Evolutionary conservation across 2,113 vertebrate species (phyloP), one percentile per base, ranked within the genome.

Genomic region (Actenoides lindsayi): DNA sequence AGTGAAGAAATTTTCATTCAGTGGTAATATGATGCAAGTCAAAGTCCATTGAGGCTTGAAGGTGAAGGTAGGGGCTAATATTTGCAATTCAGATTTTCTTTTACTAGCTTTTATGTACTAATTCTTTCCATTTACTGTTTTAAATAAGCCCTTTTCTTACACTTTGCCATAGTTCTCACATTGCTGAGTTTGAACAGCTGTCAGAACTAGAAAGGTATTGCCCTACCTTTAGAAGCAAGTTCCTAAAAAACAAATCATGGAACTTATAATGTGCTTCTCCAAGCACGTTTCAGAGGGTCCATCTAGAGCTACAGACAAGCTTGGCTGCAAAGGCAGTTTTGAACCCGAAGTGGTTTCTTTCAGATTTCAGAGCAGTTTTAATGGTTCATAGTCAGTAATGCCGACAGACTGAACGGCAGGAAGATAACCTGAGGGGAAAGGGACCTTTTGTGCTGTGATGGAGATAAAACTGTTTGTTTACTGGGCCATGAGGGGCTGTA

Each of bases 1-100:
- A 80, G 42, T 65, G 78, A 78, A 96, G 85, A 83, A 57, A 95
- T 74, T 96, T 95, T 87, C 37, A 46, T 85, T 96, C 88, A 77
- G 53, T 44, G 81, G 41, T 77, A 86, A 70, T 79, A 48, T 35
- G 81, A 78, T 75, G 59, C 35, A 94, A 94, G 35, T 83, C 13
- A 2, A 92, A 93, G 54, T 41, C 85, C 74, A 65, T 5, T 86
- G 37, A 69, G 82, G 54, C 62, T 92, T 79, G 89, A 90, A 92
- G 81, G 78, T 87, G 89, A 94, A 88, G 59, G 23, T 76, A 46
- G 24, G 51, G 42, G 37, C 44, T 84, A 50, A 84, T 77, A 74
- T 63, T 86, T 90, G 68, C n/a, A 54, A 87, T 73, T 87, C n/a
- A 15, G 70, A 41, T 91, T 59, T 60, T 91, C 30, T 27, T 91